These are phyloP conservation scores for Chaetorhynchus papuensis DNA, from an alignment of 2,113 vertebrate species.

Conservation along the genomic window DNA sequence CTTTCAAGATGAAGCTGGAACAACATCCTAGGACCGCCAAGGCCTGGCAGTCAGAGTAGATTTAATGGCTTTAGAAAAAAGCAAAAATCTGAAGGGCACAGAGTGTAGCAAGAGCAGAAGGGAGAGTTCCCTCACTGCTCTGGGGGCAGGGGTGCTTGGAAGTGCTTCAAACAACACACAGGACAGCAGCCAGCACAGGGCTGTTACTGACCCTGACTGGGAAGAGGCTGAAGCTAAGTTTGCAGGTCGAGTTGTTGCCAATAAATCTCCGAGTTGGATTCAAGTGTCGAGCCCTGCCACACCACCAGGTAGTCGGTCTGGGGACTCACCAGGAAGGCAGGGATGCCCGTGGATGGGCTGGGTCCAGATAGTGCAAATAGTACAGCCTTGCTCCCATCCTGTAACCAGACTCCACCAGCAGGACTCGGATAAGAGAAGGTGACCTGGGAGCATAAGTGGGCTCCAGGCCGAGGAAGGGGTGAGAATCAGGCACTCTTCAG, in stretches of 20 bases:
- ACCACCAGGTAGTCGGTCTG: accelerated
- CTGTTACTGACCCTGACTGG: not conserved
- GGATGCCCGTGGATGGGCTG: not conserved
- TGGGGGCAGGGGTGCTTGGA: not conserved
- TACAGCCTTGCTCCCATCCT: not conserved
- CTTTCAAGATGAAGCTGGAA: not conserved
- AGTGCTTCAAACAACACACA: not conserved
- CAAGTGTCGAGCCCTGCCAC: not conserved
- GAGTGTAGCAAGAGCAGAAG: not conserved
- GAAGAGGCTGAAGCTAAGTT: not conserved
- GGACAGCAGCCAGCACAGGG: not conserved
- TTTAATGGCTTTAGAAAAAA: not conserved
- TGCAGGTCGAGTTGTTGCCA: not conserved
- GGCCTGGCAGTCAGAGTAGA: not conserved
- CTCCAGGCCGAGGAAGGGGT: not conserved
- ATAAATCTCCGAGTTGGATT: not conserved
- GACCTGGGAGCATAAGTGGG: conserved; percentile 32
- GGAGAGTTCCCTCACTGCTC: not conserved
- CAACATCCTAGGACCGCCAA: not conserved
- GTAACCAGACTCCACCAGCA: conserved; percentile 31
- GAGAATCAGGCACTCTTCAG: conserved; percentile 17
- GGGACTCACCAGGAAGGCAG: not conserved
- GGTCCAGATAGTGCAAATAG: accelerated
- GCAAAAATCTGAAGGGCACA: not conserved
- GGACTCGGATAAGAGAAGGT: conserved; percentile 23